Conservation (phyloP, 2,888 invertebrate species). For the Stomorhina lunata region DNA sequence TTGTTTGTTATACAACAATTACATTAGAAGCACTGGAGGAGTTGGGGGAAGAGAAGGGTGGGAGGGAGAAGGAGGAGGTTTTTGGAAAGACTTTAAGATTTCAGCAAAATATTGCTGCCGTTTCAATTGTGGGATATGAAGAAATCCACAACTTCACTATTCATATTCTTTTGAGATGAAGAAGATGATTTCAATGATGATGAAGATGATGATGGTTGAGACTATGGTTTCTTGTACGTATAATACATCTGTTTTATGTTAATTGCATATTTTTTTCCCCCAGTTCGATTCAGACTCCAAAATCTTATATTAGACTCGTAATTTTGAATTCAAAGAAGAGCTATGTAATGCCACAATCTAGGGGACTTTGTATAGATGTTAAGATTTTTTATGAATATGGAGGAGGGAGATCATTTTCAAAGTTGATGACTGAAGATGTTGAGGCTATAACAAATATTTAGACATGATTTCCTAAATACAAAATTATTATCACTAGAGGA, state of each 20-base stretch:
- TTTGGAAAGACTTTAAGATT: not conserved
- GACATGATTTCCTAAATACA: not conserved
- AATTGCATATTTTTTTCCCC: constrained; percentile 43
- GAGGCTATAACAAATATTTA: not conserved
- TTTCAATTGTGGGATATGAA: constrained; percentile 25
- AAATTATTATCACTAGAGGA: not conserved
- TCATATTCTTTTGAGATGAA: constrained; percentile 36
- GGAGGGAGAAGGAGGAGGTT: not conserved
- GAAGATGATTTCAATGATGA: no score
- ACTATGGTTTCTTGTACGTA: constrained; percentile 57
- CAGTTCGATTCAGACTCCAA: no score
- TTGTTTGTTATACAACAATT: constrained; percentile 60
- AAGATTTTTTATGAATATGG: no score
- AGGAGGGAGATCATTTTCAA: constrained; percentile 29
- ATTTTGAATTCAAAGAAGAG: no score
- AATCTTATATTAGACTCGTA: no score
- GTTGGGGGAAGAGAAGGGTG: constrained; percentile 3
- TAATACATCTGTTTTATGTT: constrained; percentile 64
- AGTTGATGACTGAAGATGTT: not conserved
- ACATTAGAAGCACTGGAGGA: constrained; percentile 59
- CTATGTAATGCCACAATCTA: no score
- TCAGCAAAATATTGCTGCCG: constrained; percentile 26
- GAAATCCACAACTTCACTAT: constrained; percentile 47
- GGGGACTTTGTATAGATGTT: no score
- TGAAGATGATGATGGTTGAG: not conserved